phyloP scores from a whole-genome alignment of 2,797 vertebrate species.

The Hemibagrus guttatus region DNA sequence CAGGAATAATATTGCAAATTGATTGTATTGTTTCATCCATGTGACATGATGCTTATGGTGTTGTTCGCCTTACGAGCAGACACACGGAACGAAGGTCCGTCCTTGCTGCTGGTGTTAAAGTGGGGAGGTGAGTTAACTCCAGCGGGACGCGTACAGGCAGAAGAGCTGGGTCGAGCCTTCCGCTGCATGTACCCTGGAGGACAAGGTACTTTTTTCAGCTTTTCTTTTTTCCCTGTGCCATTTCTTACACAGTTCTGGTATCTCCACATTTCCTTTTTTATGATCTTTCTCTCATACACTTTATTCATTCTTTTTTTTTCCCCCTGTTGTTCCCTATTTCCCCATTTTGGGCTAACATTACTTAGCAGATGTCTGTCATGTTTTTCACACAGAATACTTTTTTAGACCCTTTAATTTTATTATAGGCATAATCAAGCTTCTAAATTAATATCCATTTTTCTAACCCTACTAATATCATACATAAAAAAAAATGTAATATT shows the following conservation, averaged over 20 bases:
- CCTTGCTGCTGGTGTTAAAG: slow-evolving; percentile 91
- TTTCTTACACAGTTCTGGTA: not conserved
- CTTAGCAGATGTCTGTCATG: not conserved
- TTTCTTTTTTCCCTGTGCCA: not conserved
- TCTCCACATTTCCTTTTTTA: not conserved
- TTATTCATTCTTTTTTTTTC: not conserved
- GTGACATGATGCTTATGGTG: not conserved
- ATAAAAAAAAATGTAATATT: too few species aligned
- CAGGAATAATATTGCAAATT: too few species aligned
- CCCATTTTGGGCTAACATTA: not conserved
- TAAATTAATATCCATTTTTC: not conserved
- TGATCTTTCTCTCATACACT: too few species aligned
- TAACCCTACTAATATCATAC: not conserved
- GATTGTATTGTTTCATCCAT: not conserved
- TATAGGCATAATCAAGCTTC: not conserved
- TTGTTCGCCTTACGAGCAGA: slow-evolving; percentile 70
- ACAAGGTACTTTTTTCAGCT: slow-evolving; percentile 78
- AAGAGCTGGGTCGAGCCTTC: slow-evolving; percentile 93
- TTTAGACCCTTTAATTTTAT: not conserved
- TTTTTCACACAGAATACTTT: not conserved
- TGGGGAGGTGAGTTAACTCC: slow-evolving; percentile 97
- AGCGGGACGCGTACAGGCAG: slow-evolving; percentile 90
- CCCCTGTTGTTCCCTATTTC: not conserved
- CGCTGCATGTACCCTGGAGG: slow-evolving; percentile 99
- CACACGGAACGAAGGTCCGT: slow-evolving; percentile 79